A percentile compares a stretch with the other conserved stretches of the same genome.
phyloP scores from a whole-genome alignment of 2,888 invertebrate species.

The Sussaba pulchella region DNA sequence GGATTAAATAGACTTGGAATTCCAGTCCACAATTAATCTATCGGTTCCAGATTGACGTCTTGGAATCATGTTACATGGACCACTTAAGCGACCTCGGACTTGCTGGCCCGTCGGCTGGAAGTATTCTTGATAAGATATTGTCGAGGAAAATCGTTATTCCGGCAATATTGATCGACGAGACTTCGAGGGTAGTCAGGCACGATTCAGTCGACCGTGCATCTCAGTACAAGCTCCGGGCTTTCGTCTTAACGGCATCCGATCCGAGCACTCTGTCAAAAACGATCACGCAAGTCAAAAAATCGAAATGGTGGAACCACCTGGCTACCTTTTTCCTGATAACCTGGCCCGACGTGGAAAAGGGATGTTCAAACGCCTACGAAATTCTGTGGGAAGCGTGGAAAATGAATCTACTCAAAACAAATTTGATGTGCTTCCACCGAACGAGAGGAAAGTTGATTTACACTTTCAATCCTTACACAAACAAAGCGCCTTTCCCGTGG shows the following conservation, averaged over 20 bases:
- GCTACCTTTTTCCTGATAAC: constrained; percentile 58
- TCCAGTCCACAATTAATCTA: no score
- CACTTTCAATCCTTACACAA: constrained; percentile 68
- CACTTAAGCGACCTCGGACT: no score
- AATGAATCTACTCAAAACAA: constrained; percentile 23
- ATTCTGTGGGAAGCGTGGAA: constrained; percentile 18
- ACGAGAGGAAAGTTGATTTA: constrained; percentile 48
- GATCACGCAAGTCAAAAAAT: constrained; percentile 30
- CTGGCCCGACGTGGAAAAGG: background rate
- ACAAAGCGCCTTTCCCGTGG: constrained; percentile 59
- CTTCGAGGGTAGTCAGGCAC: background rate
- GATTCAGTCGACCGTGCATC: no score
- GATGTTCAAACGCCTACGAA: constrained; percentile 57
- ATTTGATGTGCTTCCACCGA: constrained; percentile 61
- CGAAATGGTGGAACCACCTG: constrained; percentile 68
- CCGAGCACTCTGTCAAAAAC: background rate
- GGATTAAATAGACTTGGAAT: no score
- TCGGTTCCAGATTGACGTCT: no score
- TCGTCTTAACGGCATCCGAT: constrained; percentile 2
- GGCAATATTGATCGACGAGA: background rate
- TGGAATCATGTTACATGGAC: no score
- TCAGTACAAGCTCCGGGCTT: constrained; percentile 9
- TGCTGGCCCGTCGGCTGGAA: no score
- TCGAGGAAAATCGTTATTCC: no score
- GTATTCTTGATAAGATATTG: no score